Evolutionary conservation across 2,113 vertebrate genomes (phyloP), one percentile per base, ranked within the genome.

Genomic region (Psilopsiagon aymara): DNA sequence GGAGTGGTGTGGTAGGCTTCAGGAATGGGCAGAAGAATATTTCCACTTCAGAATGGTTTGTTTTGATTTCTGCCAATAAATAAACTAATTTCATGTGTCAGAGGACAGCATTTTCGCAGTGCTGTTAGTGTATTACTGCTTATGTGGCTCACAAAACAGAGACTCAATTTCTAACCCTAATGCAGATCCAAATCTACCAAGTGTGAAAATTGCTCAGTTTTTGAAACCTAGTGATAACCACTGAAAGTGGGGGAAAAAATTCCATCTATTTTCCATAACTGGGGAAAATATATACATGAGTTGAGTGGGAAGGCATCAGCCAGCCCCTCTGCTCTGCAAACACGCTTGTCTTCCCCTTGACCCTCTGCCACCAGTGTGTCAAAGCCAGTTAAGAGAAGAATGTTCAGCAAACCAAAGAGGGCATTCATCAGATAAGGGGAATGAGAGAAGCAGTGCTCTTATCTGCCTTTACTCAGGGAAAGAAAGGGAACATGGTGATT

Each of bases 1-100:
- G 80, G 52, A 96, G 41, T 64, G 35, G 27, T 88, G 75, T 31
- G 88, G 80, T 79, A 86, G 55, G 39, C 62, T 94, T 83, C 60
- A 88, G 83, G 55, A 68, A 64, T 78, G 86, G 88, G 76, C 80
- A 82, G 31, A 49, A 19, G 86, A 88, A 86, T 95, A 86, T 96
- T 96, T 95, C 47, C 57, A 62, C 35, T 95, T 94, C 64, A 52
- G 20, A 86, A 80, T 9, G 52, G 39, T 64, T 94, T 96, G 73
- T 92, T 96, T 96, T 92, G 64, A 41, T 94, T 88, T 68, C 37
- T 84, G 62, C 71, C 39, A 52, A 75, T 51, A 91, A 80, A 90
- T 67, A 92, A 83, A 88, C 77, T 37, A 69, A 75, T 90, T 81
- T 68, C 44, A 51, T 24, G 3, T 33, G 47, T 83, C 90, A 75